Conservation (phyloP, 2,888 invertebrate genomes). For the Hypena proboscidalis region DNA sequence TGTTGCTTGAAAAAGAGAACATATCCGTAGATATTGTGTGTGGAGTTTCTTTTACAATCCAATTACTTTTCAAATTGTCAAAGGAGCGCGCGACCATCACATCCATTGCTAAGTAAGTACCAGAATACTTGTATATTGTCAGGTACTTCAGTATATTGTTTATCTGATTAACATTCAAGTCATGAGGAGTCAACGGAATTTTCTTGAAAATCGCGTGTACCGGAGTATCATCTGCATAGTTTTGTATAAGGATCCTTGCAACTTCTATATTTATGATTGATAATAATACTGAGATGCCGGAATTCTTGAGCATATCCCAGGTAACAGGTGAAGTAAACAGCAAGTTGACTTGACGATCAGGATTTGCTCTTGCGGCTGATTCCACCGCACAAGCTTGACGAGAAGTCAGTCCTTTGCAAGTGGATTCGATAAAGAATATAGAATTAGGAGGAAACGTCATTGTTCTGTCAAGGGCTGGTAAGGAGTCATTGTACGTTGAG, state of each 20-base stretch:
- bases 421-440: slow-evolving; percentile 88
- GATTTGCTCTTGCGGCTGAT: slow-evolving; percentile 38
- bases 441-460: slow-evolving; percentile 42
- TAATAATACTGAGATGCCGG: neutral
- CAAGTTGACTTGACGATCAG: slow-evolving; percentile 58
- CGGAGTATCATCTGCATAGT: slow-evolving; percentile 19
- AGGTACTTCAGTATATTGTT: slow-evolving; percentile 27
- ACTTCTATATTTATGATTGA: slow-evolving; percentile 1
- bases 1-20: slow-evolving; percentile 28
- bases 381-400: slow-evolving; percentile 40
- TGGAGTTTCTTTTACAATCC: slow-evolving; percentile 23
- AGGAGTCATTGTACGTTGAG: slow-evolving; percentile 4
- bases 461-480: neutral
- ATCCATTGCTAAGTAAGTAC: slow-evolving; percentile 25
- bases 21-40: slow-evolving; percentile 18
- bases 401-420: slow-evolving; percentile 76
- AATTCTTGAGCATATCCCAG: neutral
- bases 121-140: slow-evolving; percentile 26
- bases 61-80: slow-evolving; percentile 13
- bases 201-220: neutral
- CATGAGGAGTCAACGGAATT: neutral
- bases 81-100: slow-evolving; percentile 19
- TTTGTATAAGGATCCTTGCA: slow-evolving; percentile 15
- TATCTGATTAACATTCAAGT: no score
- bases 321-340: slow-evolving; percentile 4